phyloP scores from a whole-genome alignment of 2,888 invertebrate species.

The Ornithoptera alexandrae region DNA sequence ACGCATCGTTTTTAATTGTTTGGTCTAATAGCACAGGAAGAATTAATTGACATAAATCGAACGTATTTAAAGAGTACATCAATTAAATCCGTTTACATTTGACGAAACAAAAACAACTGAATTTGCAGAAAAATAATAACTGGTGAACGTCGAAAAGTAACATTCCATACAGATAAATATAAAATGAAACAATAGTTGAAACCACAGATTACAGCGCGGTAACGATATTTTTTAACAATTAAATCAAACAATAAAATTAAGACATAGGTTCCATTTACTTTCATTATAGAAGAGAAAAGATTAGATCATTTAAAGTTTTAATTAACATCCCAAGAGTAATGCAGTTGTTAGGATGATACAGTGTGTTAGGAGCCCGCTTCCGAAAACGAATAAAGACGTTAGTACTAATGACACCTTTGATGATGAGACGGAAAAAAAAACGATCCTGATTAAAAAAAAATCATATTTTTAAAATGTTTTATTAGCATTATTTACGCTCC shows the following conservation, averaged over 20 bases:
- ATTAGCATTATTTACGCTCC: no score
- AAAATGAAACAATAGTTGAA: constrained; percentile 3
- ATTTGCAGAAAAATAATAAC: constrained; percentile 51
- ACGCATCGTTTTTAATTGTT: constrained; percentile 37
- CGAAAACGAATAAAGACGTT: no score
- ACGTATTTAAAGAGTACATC: constrained; percentile 20
- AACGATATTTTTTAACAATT: background rate
- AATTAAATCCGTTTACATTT: constrained; percentile 35
- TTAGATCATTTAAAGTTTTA: background rate
- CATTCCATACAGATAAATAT: constrained; percentile 29
- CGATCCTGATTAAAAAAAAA: no score
- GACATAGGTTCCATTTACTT: background rate
- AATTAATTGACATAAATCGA: constrained; percentile 21
- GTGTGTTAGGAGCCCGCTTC: no score
- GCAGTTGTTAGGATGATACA: no score
- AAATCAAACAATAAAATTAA: background rate
- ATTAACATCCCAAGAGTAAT: no score
- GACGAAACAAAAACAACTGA: constrained; percentile 66
- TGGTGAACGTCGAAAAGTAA: constrained; percentile 40
- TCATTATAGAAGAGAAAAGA: background rate
- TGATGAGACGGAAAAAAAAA: no score
- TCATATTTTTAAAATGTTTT: no score
- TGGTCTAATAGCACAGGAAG: constrained; percentile 36
- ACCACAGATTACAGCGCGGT: background rate
- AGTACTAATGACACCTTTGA: no score